Evolutionary conservation across 2,888 invertebrate genomes (phyloP).

Genomic region (Sipunculus nudus): DNA sequence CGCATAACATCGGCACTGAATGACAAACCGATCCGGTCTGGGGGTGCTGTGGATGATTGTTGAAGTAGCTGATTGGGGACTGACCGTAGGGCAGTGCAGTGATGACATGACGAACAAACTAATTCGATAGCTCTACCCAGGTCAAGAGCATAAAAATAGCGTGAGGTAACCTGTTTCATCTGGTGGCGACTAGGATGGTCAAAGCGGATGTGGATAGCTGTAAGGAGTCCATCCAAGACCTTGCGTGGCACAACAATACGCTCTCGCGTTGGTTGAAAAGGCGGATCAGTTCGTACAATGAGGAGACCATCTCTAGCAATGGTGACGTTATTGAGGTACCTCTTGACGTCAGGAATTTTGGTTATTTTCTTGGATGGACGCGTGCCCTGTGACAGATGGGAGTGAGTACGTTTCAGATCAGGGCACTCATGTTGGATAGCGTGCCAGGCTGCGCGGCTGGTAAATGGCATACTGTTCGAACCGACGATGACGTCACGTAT

Average conservation of each 20-base stretch:
- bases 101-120: too few relatives aligned
- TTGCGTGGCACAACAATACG: conserved; percentile 19
- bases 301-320: conserved; percentile 40
- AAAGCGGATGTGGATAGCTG: conserved; percentile 27
- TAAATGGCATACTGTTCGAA: conserved; percentile 25
- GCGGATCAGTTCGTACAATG: conserved; percentile 19
- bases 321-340: conserved; percentile 31
- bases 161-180: too few relatives aligned
- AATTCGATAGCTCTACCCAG: too few relatives aligned
- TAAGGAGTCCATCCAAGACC: conserved; percentile 7
- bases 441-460: conserved; percentile 27
- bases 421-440: background rate
- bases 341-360: conserved; percentile 38
- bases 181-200: conserved; percentile 30
- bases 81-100: too few relatives aligned
- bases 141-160: too few relatives aligned
- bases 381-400: conserved; percentile 6
- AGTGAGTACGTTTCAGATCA: background rate
- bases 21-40: too few relatives aligned
- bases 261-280: conserved; percentile 12
- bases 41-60: too few relatives aligned
- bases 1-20: too few relatives aligned
- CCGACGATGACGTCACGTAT: conserved; percentile 22
- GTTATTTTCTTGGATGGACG: conserved; percentile 33
- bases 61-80: too few relatives aligned